Conservation (phyloP, 1,140 invertebrate genomes). For the Bactericera cockerelli region DNA sequence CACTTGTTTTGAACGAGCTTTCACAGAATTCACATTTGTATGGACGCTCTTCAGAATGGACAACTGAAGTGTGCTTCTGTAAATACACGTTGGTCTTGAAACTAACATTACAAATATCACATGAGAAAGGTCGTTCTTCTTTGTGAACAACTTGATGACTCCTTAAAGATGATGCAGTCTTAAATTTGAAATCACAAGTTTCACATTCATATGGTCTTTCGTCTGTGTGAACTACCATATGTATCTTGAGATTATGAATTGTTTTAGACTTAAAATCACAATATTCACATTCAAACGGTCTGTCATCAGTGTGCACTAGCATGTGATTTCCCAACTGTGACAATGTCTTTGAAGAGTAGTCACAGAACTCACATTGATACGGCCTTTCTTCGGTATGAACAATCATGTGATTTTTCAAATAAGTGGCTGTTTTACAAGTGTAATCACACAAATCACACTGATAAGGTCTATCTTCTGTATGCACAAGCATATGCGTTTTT, state of each 20-base stretch:
- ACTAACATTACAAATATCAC: conserved; percentile 19
- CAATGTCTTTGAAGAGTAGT: not conserved
- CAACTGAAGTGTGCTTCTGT: conserved; percentile 13
- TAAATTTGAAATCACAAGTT: conserved; percentile 10
- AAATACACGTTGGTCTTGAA: conserved; percentile 15
- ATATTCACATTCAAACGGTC: conserved; percentile 12
- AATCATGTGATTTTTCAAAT: conserved; percentile 33
- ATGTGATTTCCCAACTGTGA: conserved; percentile 10
- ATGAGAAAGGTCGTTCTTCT: conserved; percentile 22
- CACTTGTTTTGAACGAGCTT: conserved; percentile 50
- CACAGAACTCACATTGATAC: conserved; percentile 31
- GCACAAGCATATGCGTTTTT: not conserved
- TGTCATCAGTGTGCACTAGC: conserved; percentile 14
- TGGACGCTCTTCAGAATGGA: conserved; percentile 32
- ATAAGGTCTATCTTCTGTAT: not conserved
- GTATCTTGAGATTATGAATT: not conserved
- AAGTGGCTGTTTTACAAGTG: conserved; percentile 48
- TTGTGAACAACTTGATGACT: conserved; percentile 21
- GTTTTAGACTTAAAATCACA: conserved; percentile 15
- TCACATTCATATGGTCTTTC: conserved; percentile 39
- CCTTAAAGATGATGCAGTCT: not conserved
- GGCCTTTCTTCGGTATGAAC: conserved; percentile 45
- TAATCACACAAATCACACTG: conserved; percentile 46
- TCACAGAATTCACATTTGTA: conserved; percentile 32
- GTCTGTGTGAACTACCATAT: conserved; percentile 32